Evolutionary conservation across 2,888 invertebrate species (phyloP), one percentile per base, ranked within the genome.

Genomic region (Polia nebulosa): DNA sequence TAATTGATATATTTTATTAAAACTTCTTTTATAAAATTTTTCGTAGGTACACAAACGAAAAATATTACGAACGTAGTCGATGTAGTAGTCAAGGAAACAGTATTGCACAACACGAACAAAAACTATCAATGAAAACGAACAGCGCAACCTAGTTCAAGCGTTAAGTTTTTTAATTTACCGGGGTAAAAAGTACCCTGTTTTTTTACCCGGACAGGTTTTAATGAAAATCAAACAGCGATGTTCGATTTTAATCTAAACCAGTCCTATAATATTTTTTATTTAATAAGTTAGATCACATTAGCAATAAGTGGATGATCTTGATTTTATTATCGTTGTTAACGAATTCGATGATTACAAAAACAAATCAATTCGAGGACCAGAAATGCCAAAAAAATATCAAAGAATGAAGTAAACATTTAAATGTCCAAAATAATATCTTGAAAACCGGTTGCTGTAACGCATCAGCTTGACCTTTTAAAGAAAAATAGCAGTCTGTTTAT

Each of bases 401-500:
- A 47, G 0, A n/a, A 53, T 1, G 6, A 15, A 11, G 13, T n/a
- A 22, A 29, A 39, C 1, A 25, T 36, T 1, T 11, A 11, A 29
- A 29, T 41, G 5, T 44, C 39, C 13, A 22, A 58, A 41, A 51
- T 41, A 52, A 41, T 25, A 51, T 57, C 7, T 44, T 44, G 11
- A 39, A 56, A 71, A 71, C 80, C 32, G 22, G 76, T 74, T 66
- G 0, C 3, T 20, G 0, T 51, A 51, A 61, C 61, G 77, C 11
- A 49, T 49, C n/a, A 44, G 39, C 25, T 45, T 78, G 81, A 80
- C 81, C 61, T 80, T 80, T 60, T 0, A 20, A 51, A 29, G 9
- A 56, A 20, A 51, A 57, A 57, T 5, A 29, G 2, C 39, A 32
- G 11, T 45, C 20, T 44, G 11, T 25, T 4, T 45, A 0, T n/a